Base-by-base conservation (phyloP, 1,140 invertebrate species). In the Coelopa frigida region DNA sequence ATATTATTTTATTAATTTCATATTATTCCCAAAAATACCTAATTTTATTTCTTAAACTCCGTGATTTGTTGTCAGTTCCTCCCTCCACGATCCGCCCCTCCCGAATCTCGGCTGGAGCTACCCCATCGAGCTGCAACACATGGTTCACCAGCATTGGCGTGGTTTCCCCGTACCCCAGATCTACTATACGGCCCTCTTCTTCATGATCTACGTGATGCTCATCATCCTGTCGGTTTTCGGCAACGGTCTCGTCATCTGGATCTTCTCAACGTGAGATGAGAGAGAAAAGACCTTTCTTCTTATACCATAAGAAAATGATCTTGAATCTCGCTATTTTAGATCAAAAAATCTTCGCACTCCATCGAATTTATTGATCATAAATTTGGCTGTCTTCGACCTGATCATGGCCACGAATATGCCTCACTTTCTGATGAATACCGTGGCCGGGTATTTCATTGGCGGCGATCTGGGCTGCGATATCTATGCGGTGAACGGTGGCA, bases 221-320 rank as follows among this genome's bases (percentile, higher is more conserved):
- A 80, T 87, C 69, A 54, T 80, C 2, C 72, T 78, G 3, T 85
- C 82, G 3, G 18, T 81, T 0, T 68, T 79, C n/a, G 87, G 87
- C 1, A 90, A 90, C 63, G 80, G 83, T 10, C 78, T 87, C 39
- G 87, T 90, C 37, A 75, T 89, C 46, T 89, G 83, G 78, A 84
- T 89, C 56, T 89, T 89, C 64, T 77, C 79, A 51, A 84, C 85
- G 77, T 87, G 73, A 78, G 80, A 49, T 52, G n/a, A n/a, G n/a
- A n/a, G n/a, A n/a, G n/a, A n/a, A 3, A 43, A 23, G 17, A 35
- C 50, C 36, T 33, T 31, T 44, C 21, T 29, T 3, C 32, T 23
- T 43, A 12, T 17, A 41, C 36, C 27, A 29, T 14, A 35, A n/a
- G n/a, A 24, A 43, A 50, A 17, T 42, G 10, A 35, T 46, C 3